Evolutionary conservation across 2,113 vertebrate genomes (phyloP).

Genomic region (Leptobrachium ailaonicum): DNA sequence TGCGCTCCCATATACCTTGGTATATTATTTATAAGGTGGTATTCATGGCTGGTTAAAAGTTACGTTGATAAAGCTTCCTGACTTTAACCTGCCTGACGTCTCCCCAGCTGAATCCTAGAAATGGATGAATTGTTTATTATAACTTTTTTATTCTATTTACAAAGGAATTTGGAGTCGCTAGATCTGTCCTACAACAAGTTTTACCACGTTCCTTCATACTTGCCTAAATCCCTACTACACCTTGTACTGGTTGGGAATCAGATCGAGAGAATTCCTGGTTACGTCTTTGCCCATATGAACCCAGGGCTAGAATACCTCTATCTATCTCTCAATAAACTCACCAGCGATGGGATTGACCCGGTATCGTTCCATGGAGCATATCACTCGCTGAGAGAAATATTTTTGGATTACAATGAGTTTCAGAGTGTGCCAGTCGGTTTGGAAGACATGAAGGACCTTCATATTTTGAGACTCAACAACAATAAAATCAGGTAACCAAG

Average conservation of each 20-base stretch:
- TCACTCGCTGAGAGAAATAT: constrained; percentile 85
- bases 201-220: constrained; percentile 89
- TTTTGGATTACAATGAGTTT: constrained; percentile 91
- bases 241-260: constrained; percentile 88
- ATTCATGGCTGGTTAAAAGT: too few relatives aligned
- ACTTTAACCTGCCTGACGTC: too few relatives aligned
- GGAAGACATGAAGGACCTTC: constrained; percentile 84
- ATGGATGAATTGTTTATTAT: not conserved
- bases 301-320: constrained; percentile 94
- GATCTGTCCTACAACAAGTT: constrained; percentile 92
- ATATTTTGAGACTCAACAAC: constrained; percentile 87
- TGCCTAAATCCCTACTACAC: constrained; percentile 89
- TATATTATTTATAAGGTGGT: too few relatives aligned
- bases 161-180: constrained; percentile 90
- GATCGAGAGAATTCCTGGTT: constrained; percentile 94
- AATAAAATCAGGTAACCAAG: constrained; percentile 87
- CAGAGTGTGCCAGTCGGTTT: constrained; percentile 80
- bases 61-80: too few relatives aligned
- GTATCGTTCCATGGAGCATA: constrained; percentile 88
- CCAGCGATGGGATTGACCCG: constrained; percentile 76
- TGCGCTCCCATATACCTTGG: too few relatives aligned
- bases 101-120: too few relatives aligned
- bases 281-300: constrained; percentile 91
- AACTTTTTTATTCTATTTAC: constrained; percentile 40
- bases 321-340: constrained; percentile 90